These are phyloP conservation scores for Tolypeutes matacus DNA, from an alignment of 2,797 vertebrate species.

Conservation along the genomic window DNA sequence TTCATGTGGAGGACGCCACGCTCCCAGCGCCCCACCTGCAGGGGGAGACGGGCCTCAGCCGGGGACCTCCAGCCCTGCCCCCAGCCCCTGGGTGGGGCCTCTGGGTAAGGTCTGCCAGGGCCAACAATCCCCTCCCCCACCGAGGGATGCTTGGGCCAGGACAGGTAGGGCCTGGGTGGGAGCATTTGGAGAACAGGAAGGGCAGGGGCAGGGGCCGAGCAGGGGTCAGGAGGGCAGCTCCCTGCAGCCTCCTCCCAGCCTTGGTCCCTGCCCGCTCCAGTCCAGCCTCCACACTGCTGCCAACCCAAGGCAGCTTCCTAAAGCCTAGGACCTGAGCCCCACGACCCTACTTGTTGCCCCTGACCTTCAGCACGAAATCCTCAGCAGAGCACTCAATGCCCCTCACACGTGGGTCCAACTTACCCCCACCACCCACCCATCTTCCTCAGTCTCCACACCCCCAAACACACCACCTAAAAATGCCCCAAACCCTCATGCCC, in stretches of 20 bases:
- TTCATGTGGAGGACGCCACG: constrained; percentile 96
- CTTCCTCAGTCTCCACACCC: neutral
- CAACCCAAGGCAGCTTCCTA: neutral
- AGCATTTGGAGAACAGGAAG: neutral
- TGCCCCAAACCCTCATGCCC: neutral
- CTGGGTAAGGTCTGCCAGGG: neutral
- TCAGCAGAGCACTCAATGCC: neutral
- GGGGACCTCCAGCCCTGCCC: neutral
- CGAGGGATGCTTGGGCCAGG: neutral
- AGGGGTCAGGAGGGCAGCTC: neutral
- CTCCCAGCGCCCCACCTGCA: constrained; percentile 96
- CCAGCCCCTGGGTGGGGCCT: neutral
- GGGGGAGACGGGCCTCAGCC: neutral
- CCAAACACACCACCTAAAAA: neutral
- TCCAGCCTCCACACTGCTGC: neutral
- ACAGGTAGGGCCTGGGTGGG: neutral
- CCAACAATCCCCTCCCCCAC: neutral
- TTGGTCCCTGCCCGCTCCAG: neutral
- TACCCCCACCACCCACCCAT: too few relatives aligned
- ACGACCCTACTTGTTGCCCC: neutral
- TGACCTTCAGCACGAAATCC: neutral
- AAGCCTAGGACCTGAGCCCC: neutral
- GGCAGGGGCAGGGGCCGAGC: neutral
- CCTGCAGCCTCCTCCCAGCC: neutral
- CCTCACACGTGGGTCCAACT: neutral